Conservation (phyloP, 2,797 vertebrate species). For the Lithobates pipiens region DNA sequence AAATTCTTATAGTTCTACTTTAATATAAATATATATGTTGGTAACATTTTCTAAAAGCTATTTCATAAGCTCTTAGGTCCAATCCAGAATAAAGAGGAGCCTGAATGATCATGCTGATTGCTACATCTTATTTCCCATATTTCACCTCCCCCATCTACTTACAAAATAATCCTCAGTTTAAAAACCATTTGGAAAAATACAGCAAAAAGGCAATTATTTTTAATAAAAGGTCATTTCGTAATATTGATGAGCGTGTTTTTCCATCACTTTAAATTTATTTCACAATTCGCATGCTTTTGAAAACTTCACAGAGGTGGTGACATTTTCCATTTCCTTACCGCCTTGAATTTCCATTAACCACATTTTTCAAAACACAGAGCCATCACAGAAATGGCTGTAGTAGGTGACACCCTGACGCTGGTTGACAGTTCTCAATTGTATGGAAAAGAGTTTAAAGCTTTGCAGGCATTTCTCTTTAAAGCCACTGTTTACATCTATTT, state of each 20-base stretch:
- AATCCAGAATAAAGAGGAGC: not conserved
- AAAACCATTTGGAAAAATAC: not conserved
- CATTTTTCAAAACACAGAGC: not conserved
- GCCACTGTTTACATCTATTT: not conserved
- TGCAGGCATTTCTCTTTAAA: not conserved
- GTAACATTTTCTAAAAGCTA: not conserved
- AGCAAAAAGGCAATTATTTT: not conserved
- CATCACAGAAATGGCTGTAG: not conserved
- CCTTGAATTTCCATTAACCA: not conserved
- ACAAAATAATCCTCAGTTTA: not conserved
- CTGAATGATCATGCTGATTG: not conserved
- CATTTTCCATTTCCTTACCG: not conserved
- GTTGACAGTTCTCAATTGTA: not conserved
- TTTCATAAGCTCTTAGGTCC: too few species aligned
- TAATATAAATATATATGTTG: too few species aligned
- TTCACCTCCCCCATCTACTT: not conserved
- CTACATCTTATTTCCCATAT: not conserved
- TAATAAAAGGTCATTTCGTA: too few species aligned
- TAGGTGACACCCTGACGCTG: not conserved
- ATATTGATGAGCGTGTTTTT: not conserved
- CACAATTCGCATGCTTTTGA: not conserved
- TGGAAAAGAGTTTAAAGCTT: not conserved
- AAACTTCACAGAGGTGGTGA: not conserved
- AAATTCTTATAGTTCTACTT: too few species aligned
- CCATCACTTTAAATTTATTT: not conserved